phyloP scores from a whole-genome alignment of 2,797 vertebrate species.

The Bradypodion ventrale region DNA sequence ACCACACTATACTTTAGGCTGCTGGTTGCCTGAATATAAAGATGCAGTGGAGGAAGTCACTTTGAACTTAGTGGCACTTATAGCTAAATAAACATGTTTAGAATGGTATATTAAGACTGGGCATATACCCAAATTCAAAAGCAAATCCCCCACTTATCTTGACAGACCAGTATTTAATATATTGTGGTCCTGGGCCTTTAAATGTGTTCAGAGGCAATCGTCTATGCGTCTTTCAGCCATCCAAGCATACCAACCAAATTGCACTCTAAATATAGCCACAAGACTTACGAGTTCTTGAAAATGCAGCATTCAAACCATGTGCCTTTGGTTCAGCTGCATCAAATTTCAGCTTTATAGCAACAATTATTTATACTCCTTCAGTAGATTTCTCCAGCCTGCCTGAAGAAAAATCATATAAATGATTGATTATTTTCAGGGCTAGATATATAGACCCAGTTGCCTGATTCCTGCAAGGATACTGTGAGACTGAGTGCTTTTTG shows the following conservation, averaged over 20 bases:
- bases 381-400: constrained; percentile 27
- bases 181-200: background rate
- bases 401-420: constrained; percentile 11
- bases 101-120: background rate
- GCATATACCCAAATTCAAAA: background rate
- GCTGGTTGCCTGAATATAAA: background rate
- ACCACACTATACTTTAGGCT: background rate
- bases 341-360: constrained; percentile 45
- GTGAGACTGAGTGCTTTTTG: constrained; percentile 51
- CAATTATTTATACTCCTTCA: constrained; percentile 25
- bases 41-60: background rate
- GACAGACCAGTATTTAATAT: background rate
- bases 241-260: constrained; percentile 12
- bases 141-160: background rate
- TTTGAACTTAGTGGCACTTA: background rate
- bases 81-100: background rate
- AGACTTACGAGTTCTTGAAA: background rate
- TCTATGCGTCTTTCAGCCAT: background rate
- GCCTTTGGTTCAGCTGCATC: constrained; percentile 23
- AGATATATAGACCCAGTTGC: background rate
- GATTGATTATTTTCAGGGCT: constrained; percentile 50
- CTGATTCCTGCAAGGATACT: constrained; percentile 51
- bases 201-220: constrained; percentile 7
- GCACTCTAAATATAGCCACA: constrained; percentile 15
- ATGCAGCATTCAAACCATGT: background rate